Conservation (phyloP, 1,140 invertebrate genomes). For the Phymastichus coffea region DNA sequence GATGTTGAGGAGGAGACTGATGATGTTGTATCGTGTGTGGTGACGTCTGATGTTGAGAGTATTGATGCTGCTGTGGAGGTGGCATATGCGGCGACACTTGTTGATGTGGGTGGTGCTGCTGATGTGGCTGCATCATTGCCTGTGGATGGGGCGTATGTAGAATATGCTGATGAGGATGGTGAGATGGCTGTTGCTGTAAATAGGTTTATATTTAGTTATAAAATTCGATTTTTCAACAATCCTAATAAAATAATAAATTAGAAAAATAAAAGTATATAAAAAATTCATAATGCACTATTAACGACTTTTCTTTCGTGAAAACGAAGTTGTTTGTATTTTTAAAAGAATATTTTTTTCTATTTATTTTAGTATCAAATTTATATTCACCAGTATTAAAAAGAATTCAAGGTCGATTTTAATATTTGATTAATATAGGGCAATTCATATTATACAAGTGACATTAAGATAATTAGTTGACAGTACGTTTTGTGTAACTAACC, state of each 20-base stretch:
- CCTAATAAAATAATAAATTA: neutral
- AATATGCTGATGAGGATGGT: conserved; percentile 33
- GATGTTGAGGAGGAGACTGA: conserved; percentile 23
- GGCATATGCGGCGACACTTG: conserved; percentile 23
- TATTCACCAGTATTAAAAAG: no score
- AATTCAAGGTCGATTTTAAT: no score
- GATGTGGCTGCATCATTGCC: conserved; percentile 9
- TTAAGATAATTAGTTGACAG: no score
- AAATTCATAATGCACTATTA: neutral
- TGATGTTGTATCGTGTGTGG: conserved; percentile 26
- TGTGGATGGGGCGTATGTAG: conserved; percentile 20
- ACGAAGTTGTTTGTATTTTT: no score
- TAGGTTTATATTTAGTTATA: neutral
- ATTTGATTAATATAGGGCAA: no score
- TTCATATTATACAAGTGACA: no score
- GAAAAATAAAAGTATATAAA: neutral
- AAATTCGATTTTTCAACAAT: no score
- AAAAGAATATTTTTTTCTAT: neutral
- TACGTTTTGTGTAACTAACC: conserved; percentile 27
- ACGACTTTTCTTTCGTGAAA: no score
- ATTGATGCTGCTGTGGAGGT: conserved; percentile 13
- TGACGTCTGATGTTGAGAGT: conserved; percentile 37
- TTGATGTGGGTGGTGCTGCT: conserved; percentile 9
- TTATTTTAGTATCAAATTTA: no score
- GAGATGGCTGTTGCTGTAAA: conserved; percentile 31